These are phyloP conservation scores for Hyposoter didymator DNA, from an alignment of 2,888 invertebrate species.

Conservation along the genomic window DNA sequence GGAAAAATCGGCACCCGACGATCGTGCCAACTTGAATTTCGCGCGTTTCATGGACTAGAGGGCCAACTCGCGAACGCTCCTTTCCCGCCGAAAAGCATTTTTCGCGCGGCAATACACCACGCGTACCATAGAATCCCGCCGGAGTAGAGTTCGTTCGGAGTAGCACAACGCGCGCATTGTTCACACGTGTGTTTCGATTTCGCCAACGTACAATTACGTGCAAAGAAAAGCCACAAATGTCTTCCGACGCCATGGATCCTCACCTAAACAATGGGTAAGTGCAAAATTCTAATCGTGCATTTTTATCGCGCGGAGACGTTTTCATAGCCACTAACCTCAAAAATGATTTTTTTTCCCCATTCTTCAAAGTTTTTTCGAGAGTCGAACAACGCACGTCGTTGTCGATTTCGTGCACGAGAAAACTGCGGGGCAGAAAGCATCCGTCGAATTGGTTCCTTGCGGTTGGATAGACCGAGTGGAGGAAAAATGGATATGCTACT, in stretches of 20 bases:
- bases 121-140: too few species aligned
- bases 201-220: neutral
- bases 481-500: slow-evolving; percentile 19
- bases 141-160: too few species aligned
- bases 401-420: slow-evolving; percentile 33
- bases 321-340: too few species aligned
- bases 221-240: neutral
- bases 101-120: neutral
- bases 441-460: slow-evolving; percentile 23
- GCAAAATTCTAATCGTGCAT: neutral
- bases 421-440: neutral
- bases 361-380: neutral
- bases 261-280: slow-evolving; percentile 7
- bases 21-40: neutral
- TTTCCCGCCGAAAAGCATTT: neutral
- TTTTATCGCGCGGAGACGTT: too few species aligned
- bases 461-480: slow-evolving; percentile 21
- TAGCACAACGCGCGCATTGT: neutral
- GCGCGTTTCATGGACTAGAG: neutral
- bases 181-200: neutral
- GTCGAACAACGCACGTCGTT: slow-evolving; percentile 12
- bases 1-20: too few species aligned
- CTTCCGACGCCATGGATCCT: slow-evolving; percentile 7
- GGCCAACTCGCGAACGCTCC: neutral
- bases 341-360: slow-evolving; percentile 15